Evolutionary conservation across 2,888 invertebrate species (phyloP).

Genomic region (Pristionchus entomophagus): DNA sequence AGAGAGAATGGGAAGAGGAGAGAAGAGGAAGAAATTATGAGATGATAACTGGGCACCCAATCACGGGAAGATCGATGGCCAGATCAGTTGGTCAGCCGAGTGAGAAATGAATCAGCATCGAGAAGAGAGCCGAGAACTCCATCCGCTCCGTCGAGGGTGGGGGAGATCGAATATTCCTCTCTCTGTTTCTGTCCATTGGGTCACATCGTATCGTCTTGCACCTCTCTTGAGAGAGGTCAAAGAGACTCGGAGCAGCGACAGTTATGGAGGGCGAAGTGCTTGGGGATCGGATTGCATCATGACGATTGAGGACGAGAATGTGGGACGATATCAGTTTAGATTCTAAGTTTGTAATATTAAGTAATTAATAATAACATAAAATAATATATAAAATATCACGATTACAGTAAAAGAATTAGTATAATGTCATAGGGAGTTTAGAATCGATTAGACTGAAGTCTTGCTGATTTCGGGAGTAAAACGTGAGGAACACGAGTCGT

Average conservation of each 20-base stretch:
- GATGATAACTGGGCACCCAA: slow-evolving; percentile 15
- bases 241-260: slow-evolving; percentile 14
- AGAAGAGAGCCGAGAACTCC: not conserved
- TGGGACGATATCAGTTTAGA: not conserved
- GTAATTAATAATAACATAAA: no score
- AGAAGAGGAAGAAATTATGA: not conserved
- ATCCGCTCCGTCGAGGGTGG: no score
- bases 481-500: not conserved
- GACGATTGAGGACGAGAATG: not conserved
- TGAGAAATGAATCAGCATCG: not conserved
- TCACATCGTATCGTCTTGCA: slow-evolving; percentile 17
- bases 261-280: not conserved
- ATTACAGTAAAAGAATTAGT: no score
- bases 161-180: no score
- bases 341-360: no score
- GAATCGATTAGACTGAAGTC: no score
- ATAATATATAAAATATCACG: no score
- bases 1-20: not conserved
- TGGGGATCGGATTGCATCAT: not conserved
- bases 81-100: no score
- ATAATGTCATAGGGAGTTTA: no score
- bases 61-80: not conserved
- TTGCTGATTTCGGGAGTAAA: not conserved
- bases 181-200: not conserved
- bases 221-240: slow-evolving; percentile 13